Percentiles rank a stretch among this genome's conserved stretches.
Conservation (phyloP, 2,797 vertebrate genomes). For the Rhynchotus rufescens region DNA sequence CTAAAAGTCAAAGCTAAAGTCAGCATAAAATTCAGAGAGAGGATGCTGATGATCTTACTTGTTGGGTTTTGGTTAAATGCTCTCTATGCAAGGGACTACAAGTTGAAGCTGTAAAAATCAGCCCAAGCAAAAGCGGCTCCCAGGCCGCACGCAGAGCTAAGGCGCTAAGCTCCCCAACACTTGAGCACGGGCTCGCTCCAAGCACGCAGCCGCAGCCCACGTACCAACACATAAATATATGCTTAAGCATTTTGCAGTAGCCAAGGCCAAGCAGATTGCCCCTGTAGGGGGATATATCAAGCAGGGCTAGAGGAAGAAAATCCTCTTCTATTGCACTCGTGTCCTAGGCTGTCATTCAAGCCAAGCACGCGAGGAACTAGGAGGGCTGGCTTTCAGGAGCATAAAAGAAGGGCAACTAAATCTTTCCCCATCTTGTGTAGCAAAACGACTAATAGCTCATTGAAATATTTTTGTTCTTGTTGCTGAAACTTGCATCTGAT, state of each 20-base stretch:
- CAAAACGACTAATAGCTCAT: neutral
- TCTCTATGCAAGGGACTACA: neutral
- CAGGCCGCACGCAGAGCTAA: neutral
- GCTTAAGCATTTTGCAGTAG: neutral
- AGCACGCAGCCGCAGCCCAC: conserved; percentile 20
- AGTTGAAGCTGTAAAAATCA: conserved; percentile 37
- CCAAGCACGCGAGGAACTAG: neutral
- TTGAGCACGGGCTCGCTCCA: conserved; percentile 6
- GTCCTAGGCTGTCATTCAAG: neutral
- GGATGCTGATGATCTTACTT: neutral
- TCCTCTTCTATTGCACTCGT: neutral
- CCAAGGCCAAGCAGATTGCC: conserved; percentile 19
- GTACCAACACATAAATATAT: conserved; percentile 33
- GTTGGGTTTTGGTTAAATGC: conserved; percentile 6
- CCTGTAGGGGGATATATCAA: neutral
- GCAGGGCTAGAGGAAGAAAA: conserved; percentile 16
- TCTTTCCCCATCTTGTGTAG: neutral
- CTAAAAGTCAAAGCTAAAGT: conserved; percentile 46
- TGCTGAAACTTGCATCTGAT: neutral
- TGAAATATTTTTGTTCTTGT: neutral
- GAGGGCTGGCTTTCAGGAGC: neutral
- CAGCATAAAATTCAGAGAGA: neutral
- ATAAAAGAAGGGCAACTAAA: neutral
- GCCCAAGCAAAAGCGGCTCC: neutral
- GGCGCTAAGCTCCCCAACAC: neutral